These are phyloP conservation scores for Pavo muticus DNA, from an alignment of 2,113 vertebrate species.

Conservation along the genomic window DNA sequence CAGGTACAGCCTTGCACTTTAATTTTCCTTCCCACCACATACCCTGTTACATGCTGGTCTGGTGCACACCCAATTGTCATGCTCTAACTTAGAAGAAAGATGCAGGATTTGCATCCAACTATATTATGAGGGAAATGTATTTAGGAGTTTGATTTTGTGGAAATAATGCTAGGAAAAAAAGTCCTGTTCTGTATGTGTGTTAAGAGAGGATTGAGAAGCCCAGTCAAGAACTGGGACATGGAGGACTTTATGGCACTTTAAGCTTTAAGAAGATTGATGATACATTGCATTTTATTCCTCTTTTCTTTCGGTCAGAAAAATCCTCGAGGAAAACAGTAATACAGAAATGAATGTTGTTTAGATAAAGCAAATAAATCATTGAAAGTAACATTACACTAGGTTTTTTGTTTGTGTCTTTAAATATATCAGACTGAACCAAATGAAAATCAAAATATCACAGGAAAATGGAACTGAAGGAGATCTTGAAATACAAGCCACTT, in stretches of 20 bases:
- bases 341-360: not conserved
- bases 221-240: not conserved
- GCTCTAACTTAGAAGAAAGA: not conserved
- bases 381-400: not conserved
- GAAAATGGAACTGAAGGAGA: not conserved
- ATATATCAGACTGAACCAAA: not conserved
- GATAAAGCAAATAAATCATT: not conserved
- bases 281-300: not conserved
- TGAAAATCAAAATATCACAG: not conserved
- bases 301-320: not conserved
- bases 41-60: not conserved
- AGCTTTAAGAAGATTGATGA: not conserved
- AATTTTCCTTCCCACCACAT: not conserved
- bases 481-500: not conserved
- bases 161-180: not conserved
- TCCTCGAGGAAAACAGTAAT: not conserved
- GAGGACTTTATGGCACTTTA: not conserved
- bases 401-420: not conserved
- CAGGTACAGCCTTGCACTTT: not conserved
- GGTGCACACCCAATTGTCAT: not conserved
- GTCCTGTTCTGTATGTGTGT: not conserved
- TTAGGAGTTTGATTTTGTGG: not conserved
- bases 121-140: not conserved
- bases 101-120: not conserved
- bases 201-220: not conserved